These are phyloP conservation scores for Heliothis peltigera DNA, from an alignment of 2,888 invertebrate species.

Conservation along the genomic window DNA sequence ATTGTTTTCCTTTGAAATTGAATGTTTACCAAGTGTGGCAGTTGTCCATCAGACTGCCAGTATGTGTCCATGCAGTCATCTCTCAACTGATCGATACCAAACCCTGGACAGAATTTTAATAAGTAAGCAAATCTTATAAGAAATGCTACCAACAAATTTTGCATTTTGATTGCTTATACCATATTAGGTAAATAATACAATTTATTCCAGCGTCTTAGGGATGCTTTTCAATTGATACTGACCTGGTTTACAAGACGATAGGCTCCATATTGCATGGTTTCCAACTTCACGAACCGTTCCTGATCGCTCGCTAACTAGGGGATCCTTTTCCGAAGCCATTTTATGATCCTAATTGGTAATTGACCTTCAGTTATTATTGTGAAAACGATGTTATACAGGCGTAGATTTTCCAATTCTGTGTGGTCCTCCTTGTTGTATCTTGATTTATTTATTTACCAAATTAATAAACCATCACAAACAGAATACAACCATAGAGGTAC, in stretches of 20 bases:
- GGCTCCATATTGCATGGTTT: slow-evolving; percentile 98
- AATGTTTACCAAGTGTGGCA: slow-evolving; percentile 99
- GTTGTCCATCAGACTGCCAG: slow-evolving; percentile 99
- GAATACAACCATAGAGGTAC: too few species aligned
- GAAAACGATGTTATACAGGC: too few species aligned
- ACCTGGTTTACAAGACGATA: slow-evolving; percentile 99
- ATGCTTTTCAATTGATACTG: slow-evolving; percentile 29
- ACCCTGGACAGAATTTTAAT: slow-evolving; percentile 90
- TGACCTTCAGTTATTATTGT: too few species aligned
- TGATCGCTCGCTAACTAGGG: slow-evolving; percentile 85
- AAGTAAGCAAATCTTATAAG: not conserved
- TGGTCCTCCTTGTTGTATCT: too few species aligned
- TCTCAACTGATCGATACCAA: slow-evolving; percentile 98
- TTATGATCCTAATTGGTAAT: too few species aligned
- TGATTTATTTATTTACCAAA: too few species aligned
- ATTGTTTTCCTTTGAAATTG: slow-evolving; percentile 98
- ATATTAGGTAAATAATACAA: too few species aligned
- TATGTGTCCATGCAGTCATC: slow-evolving; percentile 99
- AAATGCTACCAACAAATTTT: not conserved
- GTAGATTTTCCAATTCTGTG: too few species aligned
- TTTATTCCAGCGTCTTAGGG: too few species aligned
- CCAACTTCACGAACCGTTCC: slow-evolving; percentile 94
- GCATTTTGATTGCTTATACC: too few species aligned
- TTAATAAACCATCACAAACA: too few species aligned
- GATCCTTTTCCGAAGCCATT: slow-evolving; percentile 85